These are phyloP conservation scores for Xenopus borealis DNA, from an alignment of 2,113 vertebrate species.

Conservation along the genomic window DNA sequence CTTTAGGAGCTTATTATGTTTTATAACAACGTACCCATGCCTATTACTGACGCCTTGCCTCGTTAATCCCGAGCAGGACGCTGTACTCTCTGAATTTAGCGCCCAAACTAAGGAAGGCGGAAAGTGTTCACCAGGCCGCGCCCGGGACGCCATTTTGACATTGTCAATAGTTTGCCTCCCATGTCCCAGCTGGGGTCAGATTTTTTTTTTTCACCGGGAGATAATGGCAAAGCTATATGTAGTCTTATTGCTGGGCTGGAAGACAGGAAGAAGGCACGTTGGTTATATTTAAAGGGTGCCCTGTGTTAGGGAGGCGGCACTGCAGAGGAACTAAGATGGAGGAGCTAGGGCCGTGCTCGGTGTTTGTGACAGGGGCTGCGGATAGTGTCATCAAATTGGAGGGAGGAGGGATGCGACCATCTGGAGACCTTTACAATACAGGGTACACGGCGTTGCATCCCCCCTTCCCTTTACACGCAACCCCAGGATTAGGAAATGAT, in stretches of 20 bases:
- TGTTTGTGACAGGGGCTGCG: constrained; percentile 1
- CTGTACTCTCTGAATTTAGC: neutral
- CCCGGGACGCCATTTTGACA: constrained; percentile 33
- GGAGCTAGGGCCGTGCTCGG: constrained; percentile 21
- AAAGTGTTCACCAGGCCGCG: neutral
- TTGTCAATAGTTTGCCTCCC: constrained; percentile 1
- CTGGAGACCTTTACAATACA: neutral
- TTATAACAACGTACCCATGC: too few relatives aligned
- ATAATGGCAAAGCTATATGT: constrained; percentile 10
- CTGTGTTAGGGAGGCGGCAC: neutral
- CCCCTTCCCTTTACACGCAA: neutral
- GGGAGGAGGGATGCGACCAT: neutral
- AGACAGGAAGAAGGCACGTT: neutral
- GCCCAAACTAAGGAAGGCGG: too few relatives aligned
- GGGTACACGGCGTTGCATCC: neutral
- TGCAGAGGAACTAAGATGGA: constrained; percentile 5
- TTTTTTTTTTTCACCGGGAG: neutral
- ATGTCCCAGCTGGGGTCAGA: neutral
- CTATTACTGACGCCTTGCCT: too few relatives aligned
- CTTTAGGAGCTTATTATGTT: too few relatives aligned
- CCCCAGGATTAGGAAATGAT: neutral
- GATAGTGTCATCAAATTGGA: neutral
- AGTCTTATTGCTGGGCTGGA: neutral
- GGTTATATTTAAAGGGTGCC: neutral
- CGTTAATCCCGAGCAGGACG: neutral